phyloP scores from a whole-genome alignment of 2,888 invertebrate species.

The Pteria penguin region DNA sequence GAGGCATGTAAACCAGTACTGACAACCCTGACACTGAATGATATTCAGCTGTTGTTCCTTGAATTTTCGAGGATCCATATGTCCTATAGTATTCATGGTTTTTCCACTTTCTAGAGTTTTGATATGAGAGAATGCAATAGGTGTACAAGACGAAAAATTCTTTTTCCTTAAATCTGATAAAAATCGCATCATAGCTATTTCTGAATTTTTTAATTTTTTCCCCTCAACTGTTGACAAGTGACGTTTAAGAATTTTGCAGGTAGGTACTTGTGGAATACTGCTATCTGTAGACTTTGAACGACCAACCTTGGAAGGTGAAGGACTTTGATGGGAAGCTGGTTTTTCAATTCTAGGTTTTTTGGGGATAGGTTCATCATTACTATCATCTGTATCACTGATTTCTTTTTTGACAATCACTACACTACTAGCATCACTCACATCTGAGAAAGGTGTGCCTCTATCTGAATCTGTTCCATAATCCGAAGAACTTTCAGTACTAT shows the following conservation, averaged over 20 bases:
- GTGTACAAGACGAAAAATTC: not conserved
- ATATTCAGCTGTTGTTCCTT: slow-evolving; percentile 22
- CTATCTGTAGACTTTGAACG: not conserved
- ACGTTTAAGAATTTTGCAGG: not conserved
- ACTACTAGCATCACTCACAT: not conserved
- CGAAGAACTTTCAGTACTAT: not conserved
- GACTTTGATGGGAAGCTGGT: not conserved
- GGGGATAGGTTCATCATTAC: not conserved
- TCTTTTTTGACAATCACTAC: not conserved
- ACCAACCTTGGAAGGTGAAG: not conserved
- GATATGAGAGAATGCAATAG: slow-evolving; percentile 10
- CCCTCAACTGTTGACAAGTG: not conserved
- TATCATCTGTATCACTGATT: not conserved
- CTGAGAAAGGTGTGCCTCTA: not conserved
- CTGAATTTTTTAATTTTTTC: not conserved
- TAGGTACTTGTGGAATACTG: not conserved
- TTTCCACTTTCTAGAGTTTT: slow-evolving; percentile 14
- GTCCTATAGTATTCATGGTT: slow-evolving; percentile 23
- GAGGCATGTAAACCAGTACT: slow-evolving; percentile 32
- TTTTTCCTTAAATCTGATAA: not conserved
- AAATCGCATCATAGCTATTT: not conserved
- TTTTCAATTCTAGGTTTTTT: not conserved
- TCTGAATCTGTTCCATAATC: not conserved
- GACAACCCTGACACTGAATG: slow-evolving; percentile 36
- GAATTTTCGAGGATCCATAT: slow-evolving; percentile 25